Evolutionary conservation across 2,888 invertebrate species (phyloP), one percentile per base, ranked within the genome.

Genomic region (Arge pagana): DNA sequence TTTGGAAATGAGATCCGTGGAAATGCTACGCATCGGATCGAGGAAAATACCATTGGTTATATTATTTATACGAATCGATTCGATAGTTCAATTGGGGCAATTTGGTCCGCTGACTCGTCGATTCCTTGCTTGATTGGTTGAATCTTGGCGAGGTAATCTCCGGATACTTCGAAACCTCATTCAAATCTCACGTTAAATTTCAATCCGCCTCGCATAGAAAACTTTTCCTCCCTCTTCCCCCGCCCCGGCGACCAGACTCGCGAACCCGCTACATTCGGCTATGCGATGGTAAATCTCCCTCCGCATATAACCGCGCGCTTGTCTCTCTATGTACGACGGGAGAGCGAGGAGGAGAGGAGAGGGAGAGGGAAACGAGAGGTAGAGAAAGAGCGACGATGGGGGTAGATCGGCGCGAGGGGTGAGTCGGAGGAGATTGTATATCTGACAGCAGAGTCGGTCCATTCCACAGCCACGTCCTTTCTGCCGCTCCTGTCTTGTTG

Each of bases 151-250:
- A 66, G 65, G 67, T 68, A 68, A 68, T 68, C 68, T 67, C n/a
- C n/a, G 64, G 68, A 61, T 63, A 66, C 64, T 65, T 60, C 60
- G 60, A 61, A 51, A 52, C 50, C 59, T 66, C 66, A 65, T 68
- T 69, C 62, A 60, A 65, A 71, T 42, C 65, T 65, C 59, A 70
- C 65, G 68, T 64, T 72, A 71, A 73, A 72, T 72, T 73, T 72
- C 72, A 73, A 73, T 73, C 69, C 63, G 62, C n/a, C n/a, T 61
- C 63, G 63, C 24, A 23, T 45, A 45, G 33, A 45, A 35, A 45
- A 45, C 33, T 30, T 36, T 52, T 53, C 54, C 52, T 54, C 55
- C 57, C 45, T 43, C 16, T 21, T 55, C 42, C 28, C 26, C 50
- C 52, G 42, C 41, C 36, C 49, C n/a, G n/a, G n/a, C n/a, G n/a